These are phyloP conservation scores for Lycaena phlaeas DNA, from an alignment of 2,888 invertebrate genomes.

Conservation along the genomic window DNA sequence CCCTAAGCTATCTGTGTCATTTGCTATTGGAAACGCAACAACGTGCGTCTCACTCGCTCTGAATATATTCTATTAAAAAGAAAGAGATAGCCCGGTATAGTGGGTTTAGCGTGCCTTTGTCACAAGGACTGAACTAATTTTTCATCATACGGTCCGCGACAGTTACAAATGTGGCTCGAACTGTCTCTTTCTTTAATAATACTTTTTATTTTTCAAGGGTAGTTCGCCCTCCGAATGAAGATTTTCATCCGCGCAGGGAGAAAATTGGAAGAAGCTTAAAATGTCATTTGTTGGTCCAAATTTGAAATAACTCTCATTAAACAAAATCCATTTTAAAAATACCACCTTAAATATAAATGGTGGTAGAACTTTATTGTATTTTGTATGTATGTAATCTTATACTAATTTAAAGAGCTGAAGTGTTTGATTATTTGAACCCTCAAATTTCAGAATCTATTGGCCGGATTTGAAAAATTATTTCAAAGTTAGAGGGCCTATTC, in stretches of 20 bases:
- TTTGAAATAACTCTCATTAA: slow-evolving; percentile 24
- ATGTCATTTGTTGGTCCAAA: slow-evolving; percentile 47
- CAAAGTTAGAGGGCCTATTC: too few species aligned
- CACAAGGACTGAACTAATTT: slow-evolving; percentile 72
- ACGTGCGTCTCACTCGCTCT: slow-evolving; percentile 34
- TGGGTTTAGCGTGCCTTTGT: slow-evolving; percentile 69
- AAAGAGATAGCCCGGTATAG: slow-evolving; percentile 53
- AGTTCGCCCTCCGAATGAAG: slow-evolving; percentile 63
- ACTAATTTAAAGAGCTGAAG: too few species aligned
- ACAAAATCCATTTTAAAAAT: slow-evolving; percentile 8
- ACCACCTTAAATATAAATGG: too few species aligned
- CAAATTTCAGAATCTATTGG: too few species aligned
- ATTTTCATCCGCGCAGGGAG: slow-evolving; percentile 55
- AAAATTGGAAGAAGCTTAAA: slow-evolving; percentile 62
- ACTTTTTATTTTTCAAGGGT: slow-evolving; percentile 72
- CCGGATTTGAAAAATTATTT: too few species aligned
- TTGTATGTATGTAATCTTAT: too few species aligned
- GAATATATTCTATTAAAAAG: slow-evolving; percentile 30
- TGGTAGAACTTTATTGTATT: too few species aligned
- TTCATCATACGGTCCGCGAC: slow-evolving; percentile 73
- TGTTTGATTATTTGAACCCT: too few species aligned
- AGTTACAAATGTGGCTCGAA: slow-evolving; percentile 72
- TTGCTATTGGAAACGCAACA: slow-evolving; percentile 67
- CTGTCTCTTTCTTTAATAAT: slow-evolving; percentile 75
- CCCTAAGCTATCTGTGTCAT: slow-evolving; percentile 73